Evolutionary conservation across 2,113 vertebrate genomes (phyloP).

Genomic region (Orycteropus afer): DNA sequence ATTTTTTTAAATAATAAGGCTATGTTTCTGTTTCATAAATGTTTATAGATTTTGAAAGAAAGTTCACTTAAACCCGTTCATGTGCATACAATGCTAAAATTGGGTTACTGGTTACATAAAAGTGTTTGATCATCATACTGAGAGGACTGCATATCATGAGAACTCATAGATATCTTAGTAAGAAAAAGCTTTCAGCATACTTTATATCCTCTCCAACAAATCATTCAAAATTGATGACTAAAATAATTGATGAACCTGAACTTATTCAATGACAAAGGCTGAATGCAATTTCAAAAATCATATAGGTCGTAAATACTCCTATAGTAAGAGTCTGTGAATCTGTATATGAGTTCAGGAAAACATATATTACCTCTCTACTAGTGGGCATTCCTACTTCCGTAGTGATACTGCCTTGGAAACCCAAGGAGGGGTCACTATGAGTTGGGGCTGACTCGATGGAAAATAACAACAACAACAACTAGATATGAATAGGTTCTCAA

Average conservation of each 20-base stretch:
- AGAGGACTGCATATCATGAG: not conserved
- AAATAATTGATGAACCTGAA: not conserved
- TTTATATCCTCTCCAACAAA: not conserved
- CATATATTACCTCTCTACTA: no score
- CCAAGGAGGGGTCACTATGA: no score
- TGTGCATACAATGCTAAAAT: not conserved
- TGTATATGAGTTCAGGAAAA: no score
- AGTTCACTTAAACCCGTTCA: not conserved
- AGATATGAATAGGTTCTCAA: not conserved
- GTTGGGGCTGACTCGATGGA: no score
- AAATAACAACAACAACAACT: no score
- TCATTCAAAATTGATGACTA: not conserved
- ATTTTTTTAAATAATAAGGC: not conserved
- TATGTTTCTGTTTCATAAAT: conserved; percentile 41
- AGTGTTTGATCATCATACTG: not conserved
- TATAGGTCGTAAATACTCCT: not conserved
- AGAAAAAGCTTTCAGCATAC: not conserved
- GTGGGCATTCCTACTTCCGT: no score
- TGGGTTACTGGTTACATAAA: not conserved
- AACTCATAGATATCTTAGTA: not conserved
- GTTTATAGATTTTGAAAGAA: conserved; percentile 4
- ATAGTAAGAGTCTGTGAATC: not conserved
- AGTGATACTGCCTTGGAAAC: no score
- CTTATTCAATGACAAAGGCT: not conserved
- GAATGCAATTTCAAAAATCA: not conserved